These are phyloP conservation scores for Augochlorella aurata DNA, from an alignment of 2,888 invertebrate genomes.

Conservation along the genomic window DNA sequence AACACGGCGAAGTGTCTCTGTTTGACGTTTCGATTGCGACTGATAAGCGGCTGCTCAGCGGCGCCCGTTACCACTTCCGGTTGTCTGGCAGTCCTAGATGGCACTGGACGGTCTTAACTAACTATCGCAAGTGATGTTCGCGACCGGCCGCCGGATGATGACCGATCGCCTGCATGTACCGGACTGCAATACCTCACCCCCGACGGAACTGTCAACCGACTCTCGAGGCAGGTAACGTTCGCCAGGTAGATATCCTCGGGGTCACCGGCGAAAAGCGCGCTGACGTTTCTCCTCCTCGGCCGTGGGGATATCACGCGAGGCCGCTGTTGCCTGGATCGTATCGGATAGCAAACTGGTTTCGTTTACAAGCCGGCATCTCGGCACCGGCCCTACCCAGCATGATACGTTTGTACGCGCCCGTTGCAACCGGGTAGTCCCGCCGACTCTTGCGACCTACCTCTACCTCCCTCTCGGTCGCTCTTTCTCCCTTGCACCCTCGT, in stretches of 20 bases:
- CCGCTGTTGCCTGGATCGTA: constrained; percentile 81
- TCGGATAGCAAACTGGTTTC: constrained; percentile 82
- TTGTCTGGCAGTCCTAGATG: background rate
- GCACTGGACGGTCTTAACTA: background rate
- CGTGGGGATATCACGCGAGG: constrained; percentile 73
- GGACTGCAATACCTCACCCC: constrained; percentile 35
- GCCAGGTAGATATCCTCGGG: constrained; percentile 60
- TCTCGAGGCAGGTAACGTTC: constrained; percentile 49
- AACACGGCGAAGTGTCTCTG: background rate
- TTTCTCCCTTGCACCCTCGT: constrained; percentile 19
- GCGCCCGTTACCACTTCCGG: background rate
- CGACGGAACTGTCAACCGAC: constrained; percentile 39
- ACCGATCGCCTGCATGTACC: background rate
- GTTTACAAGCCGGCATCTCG: constrained; percentile 81
- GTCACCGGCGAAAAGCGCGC: constrained; percentile 54
- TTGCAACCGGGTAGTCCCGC: constrained; percentile 75
- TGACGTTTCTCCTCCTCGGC: constrained; percentile 58
- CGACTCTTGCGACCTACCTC: constrained; percentile 71
- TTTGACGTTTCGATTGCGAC: background rate
- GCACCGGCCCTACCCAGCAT: constrained; percentile 81
- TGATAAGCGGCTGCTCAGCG: background rate
- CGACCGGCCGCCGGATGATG: background rate
- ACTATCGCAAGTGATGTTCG: background rate
- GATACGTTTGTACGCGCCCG: constrained; percentile 81
- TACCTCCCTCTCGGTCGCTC: constrained; percentile 52